Evolutionary conservation across 2,888 invertebrate species (phyloP).

Genomic region (Elmis aenea): DNA sequence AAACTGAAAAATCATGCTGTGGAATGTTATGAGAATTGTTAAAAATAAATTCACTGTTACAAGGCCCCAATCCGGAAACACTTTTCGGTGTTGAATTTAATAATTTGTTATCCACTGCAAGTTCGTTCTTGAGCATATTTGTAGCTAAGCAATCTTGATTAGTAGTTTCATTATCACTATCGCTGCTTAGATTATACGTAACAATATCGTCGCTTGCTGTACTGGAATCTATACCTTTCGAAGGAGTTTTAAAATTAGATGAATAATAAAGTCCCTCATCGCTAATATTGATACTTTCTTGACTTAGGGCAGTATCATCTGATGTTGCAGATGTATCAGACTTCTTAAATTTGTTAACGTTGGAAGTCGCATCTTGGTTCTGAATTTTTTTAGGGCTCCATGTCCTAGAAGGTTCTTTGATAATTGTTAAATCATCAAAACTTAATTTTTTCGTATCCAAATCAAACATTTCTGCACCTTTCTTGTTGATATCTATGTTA

Average conservation of each 20-base stretch:
- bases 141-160: too few relatives aligned
- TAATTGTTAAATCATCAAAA: too few relatives aligned
- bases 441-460: too few relatives aligned
- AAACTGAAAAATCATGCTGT: neutral
- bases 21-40: neutral
- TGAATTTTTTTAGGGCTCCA: too few relatives aligned
- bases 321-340: too few relatives aligned
- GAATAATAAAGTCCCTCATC: conserved; percentile 65
- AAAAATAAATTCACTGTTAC: neutral
- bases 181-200: conserved; percentile 47
- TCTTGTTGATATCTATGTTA: too few relatives aligned
- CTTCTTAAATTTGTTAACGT: too few relatives aligned
- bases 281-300: conserved; percentile 41
- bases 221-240: conserved; percentile 5
- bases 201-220: conserved; percentile 1
- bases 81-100: neutral
- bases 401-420: too few relatives aligned
- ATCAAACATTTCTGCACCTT: too few relatives aligned
- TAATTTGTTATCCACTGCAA: conserved; percentile 43
- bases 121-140: too few relatives aligned
- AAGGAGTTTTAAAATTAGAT: conserved; percentile 38
- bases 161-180: too few relatives aligned
- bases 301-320: conserved; percentile 3
- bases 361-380: too few relatives aligned
- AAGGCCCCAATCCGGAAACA: neutral